phyloP scores from a whole-genome alignment of 2,888 invertebrate species.

The Eupithecia tripunctaria region DNA sequence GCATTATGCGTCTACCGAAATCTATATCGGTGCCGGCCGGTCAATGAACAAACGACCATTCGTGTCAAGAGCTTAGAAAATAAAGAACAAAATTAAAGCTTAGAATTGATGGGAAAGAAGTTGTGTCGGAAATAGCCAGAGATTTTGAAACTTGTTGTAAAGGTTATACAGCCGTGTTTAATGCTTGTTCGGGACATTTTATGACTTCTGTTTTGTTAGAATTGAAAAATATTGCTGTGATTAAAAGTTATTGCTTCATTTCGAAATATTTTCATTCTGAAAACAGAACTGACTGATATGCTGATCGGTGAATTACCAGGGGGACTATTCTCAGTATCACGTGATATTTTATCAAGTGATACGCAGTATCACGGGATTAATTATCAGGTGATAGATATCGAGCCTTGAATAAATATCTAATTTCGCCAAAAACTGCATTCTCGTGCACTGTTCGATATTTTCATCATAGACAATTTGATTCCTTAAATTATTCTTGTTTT shows the following conservation, averaged over 20 bases:
- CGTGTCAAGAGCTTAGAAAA: not conserved
- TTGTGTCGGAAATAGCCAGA: slow-evolving; percentile 5
- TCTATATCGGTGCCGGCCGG: too few species aligned
- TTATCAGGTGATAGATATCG: too few species aligned
- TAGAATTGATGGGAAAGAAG: slow-evolving; percentile 1
- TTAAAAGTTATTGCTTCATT: not conserved
- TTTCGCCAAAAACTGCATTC: too few species aligned
- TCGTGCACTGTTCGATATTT: too few species aligned
- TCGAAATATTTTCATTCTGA: not conserved
- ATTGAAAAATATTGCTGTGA: not conserved
- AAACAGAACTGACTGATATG: not conserved
- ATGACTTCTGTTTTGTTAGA: not conserved
- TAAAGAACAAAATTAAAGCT: slow-evolving; percentile 5
- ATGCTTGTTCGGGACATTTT: not conserved
- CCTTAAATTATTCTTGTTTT: too few species aligned
- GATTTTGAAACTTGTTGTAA: slow-evolving; percentile 12
- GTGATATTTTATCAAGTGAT: too few species aligned
- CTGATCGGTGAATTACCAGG: not conserved
- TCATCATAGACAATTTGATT: too few species aligned
- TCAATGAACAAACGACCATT: too few species aligned
- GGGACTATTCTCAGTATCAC: too few species aligned
- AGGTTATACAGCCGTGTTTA: slow-evolving; percentile 15
- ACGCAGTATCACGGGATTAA: too few species aligned
- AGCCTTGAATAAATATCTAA: too few species aligned
- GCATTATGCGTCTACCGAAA: too few species aligned